These are phyloP conservation scores for Brachionus angularis DNA, from an alignment of 1,140 invertebrate species.

Conservation along the genomic window DNA sequence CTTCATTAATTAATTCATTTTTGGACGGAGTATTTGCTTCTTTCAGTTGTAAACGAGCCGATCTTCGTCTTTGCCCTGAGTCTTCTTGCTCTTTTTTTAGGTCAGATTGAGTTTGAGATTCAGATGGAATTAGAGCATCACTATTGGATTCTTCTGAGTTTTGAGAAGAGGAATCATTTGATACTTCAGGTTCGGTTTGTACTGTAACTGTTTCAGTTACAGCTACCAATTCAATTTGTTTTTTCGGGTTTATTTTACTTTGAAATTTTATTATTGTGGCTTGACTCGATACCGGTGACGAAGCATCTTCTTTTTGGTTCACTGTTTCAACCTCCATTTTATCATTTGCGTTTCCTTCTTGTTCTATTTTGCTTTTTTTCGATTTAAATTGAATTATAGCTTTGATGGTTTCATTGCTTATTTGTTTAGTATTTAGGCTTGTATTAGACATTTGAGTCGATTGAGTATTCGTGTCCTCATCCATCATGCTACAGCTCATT, in stretches of 20 bases:
- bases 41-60: neutral
- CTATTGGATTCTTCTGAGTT: no score
- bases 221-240: constrained; percentile 12
- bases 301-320: neutral
- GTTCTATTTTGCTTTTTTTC: neutral
- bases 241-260: constrained; percentile 26
- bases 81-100: neutral
- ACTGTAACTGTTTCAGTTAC: no score
- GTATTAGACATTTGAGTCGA: neutral
- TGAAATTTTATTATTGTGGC: constrained; percentile 5
- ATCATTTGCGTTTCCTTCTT: neutral
- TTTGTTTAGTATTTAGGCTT: neutral
- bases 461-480: constrained; percentile 34
- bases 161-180: no score
- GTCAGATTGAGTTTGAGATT: no score
- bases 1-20: neutral
- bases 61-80: neutral
- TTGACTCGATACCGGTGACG: neutral
- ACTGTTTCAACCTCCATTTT: neutral
- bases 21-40: no score
- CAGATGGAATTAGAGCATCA: no score
- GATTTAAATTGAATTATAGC: constrained; percentile 12
- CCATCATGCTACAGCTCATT: constrained; percentile 20
- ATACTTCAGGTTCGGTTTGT: no score
- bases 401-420: neutral